phyloP scores from a whole-genome alignment of 2,113 vertebrate genomes.

The Pagrus major region DNA sequence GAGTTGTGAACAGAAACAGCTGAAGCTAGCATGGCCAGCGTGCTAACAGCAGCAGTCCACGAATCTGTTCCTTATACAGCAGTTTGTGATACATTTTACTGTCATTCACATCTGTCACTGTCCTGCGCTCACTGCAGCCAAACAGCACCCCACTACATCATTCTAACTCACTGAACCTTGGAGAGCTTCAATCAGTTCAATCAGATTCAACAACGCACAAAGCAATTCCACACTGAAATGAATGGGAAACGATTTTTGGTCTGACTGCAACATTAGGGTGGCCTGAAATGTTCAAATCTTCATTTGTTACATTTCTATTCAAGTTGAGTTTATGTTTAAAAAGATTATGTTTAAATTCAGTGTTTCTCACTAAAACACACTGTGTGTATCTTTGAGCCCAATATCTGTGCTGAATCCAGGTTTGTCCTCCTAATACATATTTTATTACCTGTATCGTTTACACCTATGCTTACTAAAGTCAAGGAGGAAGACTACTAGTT shows the following conservation, averaged over 20 bases:
- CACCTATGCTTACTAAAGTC: neutral
- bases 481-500: too few species aligned
- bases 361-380: too few species aligned
- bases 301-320: too few species aligned
- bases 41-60: neutral
- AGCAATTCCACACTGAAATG: too few species aligned
- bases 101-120: neutral
- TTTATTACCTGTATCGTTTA: neutral
- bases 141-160: neutral
- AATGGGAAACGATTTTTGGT: too few species aligned
- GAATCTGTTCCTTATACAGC: neutral
- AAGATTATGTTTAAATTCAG: too few species aligned
- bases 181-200: neutral
- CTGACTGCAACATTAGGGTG: too few species aligned
- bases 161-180: neutral
- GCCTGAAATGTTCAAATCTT: too few species aligned
- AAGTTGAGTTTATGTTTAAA: too few species aligned
- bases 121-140: neutral
- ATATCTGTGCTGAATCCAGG: too few species aligned
- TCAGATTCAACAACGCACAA: neutral
- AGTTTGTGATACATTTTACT: neutral
- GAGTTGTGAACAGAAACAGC: neutral
- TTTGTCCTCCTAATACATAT: too few species aligned
- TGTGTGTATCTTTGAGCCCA: too few species aligned
- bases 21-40: neutral